These are phyloP conservation scores for Brachionus sp. DNA, from an alignment of 1,140 invertebrate genomes.

Conservation along the genomic window DNA sequence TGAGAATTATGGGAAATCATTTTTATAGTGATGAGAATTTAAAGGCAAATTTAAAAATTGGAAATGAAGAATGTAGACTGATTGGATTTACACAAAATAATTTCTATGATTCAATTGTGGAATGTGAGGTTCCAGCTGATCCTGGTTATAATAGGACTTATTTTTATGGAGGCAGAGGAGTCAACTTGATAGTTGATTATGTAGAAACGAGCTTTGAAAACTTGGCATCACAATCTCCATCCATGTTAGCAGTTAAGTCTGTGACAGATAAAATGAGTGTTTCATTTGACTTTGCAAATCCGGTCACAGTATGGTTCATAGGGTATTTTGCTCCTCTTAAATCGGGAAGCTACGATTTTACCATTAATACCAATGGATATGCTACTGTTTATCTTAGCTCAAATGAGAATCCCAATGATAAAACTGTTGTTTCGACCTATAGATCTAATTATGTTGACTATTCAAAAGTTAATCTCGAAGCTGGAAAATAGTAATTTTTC, in stretches of 20 bases:
- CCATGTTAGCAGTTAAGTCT: not conserved
- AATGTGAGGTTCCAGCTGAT: not conserved
- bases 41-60: not conserved
- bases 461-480: not conserved
- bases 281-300: not conserved
- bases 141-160: not conserved
- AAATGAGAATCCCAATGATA: not conserved
- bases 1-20: not conserved
- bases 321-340: slow-evolving; percentile 12
- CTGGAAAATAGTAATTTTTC: not conserved
- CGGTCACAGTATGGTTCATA: not conserved
- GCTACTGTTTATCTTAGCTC: not conserved
- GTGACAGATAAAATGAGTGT: not conserved
- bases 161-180: slow-evolving; percentile 22
- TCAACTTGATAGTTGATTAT: not conserved
- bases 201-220: not conserved
- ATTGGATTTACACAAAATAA: not conserved
- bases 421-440: not conserved
- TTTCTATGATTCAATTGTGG: not conserved
- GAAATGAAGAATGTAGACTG: not conserved
- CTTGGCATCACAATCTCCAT: not conserved
- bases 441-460: not conserved
- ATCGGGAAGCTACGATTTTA: not conserved
- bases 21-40: slow-evolving; percentile 2
- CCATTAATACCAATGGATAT: slow-evolving; percentile 10